Evolutionary conservation across 2,113 vertebrate species (phyloP).

Genomic region (Elachura formosa): DNA sequence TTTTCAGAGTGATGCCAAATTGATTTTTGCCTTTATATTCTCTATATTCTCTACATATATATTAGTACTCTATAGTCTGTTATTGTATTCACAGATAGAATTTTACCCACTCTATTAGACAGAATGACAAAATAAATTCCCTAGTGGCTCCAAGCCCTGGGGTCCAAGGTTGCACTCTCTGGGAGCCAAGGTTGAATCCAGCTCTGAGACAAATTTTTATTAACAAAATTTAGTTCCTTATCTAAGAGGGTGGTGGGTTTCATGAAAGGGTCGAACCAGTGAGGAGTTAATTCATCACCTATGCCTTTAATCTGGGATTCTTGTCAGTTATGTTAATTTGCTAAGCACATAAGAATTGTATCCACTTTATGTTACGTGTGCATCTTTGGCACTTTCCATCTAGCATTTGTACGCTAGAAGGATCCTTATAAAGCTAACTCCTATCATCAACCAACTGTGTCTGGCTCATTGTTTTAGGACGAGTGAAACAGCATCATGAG

Average conservation of each 20-base stretch:
- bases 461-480: not conserved
- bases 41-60: not conserved
- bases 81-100: rapidly evolving
- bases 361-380: rapidly evolving
- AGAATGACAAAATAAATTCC: not conserved
- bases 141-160: not conserved
- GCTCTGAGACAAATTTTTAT: not conserved
- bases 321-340: not conserved
- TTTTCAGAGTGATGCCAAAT: not conserved
- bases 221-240: not conserved
- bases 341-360: not conserved
- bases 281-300: not conserved
- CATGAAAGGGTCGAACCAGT: not conserved
- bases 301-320: not conserved
- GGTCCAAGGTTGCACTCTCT: not conserved
- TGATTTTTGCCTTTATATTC: not conserved
- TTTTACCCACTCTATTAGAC: not conserved
- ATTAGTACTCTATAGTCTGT: not conserved
- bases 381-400: not conserved
- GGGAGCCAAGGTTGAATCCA: not conserved
- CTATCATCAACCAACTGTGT: not conserved
- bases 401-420: rapidly evolving
- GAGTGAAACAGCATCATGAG: not conserved
- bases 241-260: not conserved
- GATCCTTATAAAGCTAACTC: not conserved